phyloP scores from a whole-genome alignment of 2,113 vertebrate genomes.

The Catharus fuscescens region DNA sequence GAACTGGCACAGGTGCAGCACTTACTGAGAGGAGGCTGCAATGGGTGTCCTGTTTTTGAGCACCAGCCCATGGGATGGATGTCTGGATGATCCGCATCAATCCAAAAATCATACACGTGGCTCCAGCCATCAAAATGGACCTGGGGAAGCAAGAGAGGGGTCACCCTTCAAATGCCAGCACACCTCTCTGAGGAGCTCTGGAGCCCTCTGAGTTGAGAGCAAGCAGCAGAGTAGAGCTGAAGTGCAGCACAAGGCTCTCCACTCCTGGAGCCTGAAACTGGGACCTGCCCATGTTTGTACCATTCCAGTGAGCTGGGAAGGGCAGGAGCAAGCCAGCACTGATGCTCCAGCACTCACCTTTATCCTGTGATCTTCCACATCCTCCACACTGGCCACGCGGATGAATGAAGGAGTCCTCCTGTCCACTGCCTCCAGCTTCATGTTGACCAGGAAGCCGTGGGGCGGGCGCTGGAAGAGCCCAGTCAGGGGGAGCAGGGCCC shows the following conservation, averaged over 20 bases:
- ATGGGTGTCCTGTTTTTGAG: constrained; percentile 87
- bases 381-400: constrained; percentile 90
- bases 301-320: not conserved
- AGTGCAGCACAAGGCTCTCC: not conserved
- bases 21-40: constrained; percentile 88
- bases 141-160: constrained; percentile 66
- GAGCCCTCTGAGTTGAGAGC: not conserved
- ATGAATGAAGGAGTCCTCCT: constrained; percentile 91
- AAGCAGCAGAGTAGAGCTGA: not conserved
- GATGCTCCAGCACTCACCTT: constrained; percentile 80
- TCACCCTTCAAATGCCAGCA: not conserved
- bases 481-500: not conserved
- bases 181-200: not conserved
- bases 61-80: constrained; percentile 96
- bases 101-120: constrained; percentile 95
- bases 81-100: constrained; percentile 93
- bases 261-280: not conserved
- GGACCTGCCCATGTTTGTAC: not conserved
- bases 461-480: constrained; percentile 78
- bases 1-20: not conserved
- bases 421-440: constrained; percentile 96
- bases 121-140: constrained; percentile 97
- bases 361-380: constrained; percentile 92
- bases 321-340: not conserved
- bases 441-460: constrained; percentile 90